Percentiles rank a stretch among this genome's conserved stretches.
phyloP scores from a whole-genome alignment of 2,888 invertebrate species.

The Drosophila sordidula region DNA sequence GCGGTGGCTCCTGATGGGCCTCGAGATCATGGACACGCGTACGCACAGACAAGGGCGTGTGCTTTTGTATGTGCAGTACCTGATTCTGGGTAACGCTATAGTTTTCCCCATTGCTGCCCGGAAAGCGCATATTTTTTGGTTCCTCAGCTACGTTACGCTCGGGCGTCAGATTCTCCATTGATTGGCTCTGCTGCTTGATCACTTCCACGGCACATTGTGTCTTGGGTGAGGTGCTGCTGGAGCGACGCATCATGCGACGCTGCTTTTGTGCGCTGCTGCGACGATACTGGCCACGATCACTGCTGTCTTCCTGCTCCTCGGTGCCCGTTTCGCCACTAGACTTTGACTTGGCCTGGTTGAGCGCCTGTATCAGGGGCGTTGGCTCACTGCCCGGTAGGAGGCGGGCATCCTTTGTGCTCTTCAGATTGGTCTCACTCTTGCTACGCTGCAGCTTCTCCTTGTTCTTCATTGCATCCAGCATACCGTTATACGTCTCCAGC shows the following conservation, averaged over 20 bases:
- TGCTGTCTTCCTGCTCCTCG: slow-evolving; percentile 51
- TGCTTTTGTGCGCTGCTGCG: slow-evolving; percentile 78
- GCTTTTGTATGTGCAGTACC: slow-evolving; percentile 92
- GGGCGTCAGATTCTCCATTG: slow-evolving; percentile 84
- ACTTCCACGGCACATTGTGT: slow-evolving; percentile 78
- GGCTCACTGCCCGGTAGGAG: slow-evolving; percentile 87
- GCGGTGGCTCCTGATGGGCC: slow-evolving; percentile 83
- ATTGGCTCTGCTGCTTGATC: slow-evolving; percentile 84
- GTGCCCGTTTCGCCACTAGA: slow-evolving; percentile 62
- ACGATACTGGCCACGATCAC: slow-evolving; percentile 44
- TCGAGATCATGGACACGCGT: slow-evolving; percentile 91
- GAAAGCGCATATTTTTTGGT: slow-evolving; percentile 92
- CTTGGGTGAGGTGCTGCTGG: slow-evolving; percentile 84
- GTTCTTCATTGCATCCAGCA: slow-evolving; percentile 98
- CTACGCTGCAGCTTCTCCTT: slow-evolving; percentile 96
- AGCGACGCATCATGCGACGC: slow-evolving; percentile 80
- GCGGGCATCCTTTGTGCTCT: slow-evolving; percentile 88
- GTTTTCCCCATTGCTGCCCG: slow-evolving; percentile 93
- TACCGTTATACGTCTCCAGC: slow-evolving; percentile 97
- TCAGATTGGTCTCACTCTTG: slow-evolving; percentile 96
- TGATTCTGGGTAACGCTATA: slow-evolving; percentile 97
- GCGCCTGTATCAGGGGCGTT: slow-evolving; percentile 87
- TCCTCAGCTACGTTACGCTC: slow-evolving; percentile 85
- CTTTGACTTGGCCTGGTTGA: slow-evolving; percentile 85
- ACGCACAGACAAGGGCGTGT: slow-evolving; percentile 87